Percentiles rank a stretch among this genome's conserved stretches.
phyloP scores from a whole-genome alignment of 2,797 vertebrate species.

The Cyclura pinguis region DNA sequence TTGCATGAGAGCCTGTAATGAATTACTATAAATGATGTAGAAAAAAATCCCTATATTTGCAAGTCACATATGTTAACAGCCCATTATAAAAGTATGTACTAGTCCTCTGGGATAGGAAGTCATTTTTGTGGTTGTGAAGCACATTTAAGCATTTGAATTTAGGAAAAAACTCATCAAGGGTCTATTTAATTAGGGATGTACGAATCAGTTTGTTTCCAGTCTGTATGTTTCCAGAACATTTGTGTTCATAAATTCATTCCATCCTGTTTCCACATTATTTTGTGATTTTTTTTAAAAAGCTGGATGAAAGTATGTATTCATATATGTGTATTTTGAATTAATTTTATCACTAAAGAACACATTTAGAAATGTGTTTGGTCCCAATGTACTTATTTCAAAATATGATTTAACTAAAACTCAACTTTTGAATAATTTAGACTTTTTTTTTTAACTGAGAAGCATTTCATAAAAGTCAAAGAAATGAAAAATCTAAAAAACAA shows the following conservation, averaged over 20 bases:
- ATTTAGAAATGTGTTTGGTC: background rate
- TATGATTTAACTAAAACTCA: background rate
- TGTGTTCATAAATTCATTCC: background rate
- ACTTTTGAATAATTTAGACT: background rate
- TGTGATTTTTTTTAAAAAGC: background rate
- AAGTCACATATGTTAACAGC: constrained; percentile 21
- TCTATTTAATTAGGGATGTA: background rate
- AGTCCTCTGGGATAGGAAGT: background rate
- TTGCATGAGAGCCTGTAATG: constrained; percentile 45
- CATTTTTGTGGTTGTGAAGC: background rate
- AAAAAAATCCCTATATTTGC: constrained; percentile 62
- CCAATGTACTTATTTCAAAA: background rate
- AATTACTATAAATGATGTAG: constrained; percentile 65
- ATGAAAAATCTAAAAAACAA: background rate
- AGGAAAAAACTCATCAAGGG: background rate
- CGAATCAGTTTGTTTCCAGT: background rate
- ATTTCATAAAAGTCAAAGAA: background rate
- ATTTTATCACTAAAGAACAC: background rate
- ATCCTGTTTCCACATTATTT: background rate
- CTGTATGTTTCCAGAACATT: background rate
- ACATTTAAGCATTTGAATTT: background rate
- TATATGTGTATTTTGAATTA: background rate
- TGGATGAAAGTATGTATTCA: background rate
- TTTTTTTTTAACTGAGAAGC: background rate
- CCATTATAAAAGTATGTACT: background rate